These are phyloP conservation scores for Lithophane socia DNA, from an alignment of 2,888 invertebrate genomes.

Conservation along the genomic window DNA sequence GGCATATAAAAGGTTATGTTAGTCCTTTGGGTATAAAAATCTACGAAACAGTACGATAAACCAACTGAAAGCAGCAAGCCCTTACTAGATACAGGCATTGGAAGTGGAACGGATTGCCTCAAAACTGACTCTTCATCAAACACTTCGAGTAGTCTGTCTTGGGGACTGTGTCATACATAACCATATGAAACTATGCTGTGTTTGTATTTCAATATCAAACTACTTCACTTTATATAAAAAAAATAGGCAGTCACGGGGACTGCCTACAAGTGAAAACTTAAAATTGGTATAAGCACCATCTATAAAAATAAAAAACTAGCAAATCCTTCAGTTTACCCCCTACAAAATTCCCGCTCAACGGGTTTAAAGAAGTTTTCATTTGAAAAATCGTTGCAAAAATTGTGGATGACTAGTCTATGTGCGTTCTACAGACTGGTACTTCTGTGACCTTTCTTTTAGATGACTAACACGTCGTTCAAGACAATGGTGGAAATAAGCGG, in stretches of 20 bases:
- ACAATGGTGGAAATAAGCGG: slow-evolving; percentile 51
- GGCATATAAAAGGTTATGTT: too few relatives aligned
- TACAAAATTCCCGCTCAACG: too few relatives aligned
- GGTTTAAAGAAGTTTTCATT: too few relatives aligned
- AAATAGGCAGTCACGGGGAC: too few relatives aligned
- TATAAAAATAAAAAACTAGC: too few relatives aligned
- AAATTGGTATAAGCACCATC: too few relatives aligned
- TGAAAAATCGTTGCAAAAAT: too few relatives aligned
- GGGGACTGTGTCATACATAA: neutral
- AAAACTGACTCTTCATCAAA: neutral
- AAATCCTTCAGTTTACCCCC: too few relatives aligned
- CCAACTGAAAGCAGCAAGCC: neutral
- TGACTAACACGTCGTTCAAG: neutral
- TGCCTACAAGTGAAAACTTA: too few relatives aligned
- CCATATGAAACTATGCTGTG: neutral
- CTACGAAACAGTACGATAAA: neutral
- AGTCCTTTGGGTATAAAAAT: neutral
- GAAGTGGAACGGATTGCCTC: neutral
- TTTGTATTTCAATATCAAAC: too few relatives aligned
- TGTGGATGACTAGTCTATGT: too few relatives aligned
- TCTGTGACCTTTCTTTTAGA: slow-evolving; percentile 8
- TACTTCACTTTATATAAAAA: too few relatives aligned
- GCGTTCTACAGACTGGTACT: neutral
- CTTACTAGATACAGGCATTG: neutral
- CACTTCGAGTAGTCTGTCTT: neutral